Percentiles rank a stretch among this genome's conserved stretches.
These are phyloP conservation scores for Sorex araneus DNA, from an alignment of 2,113 vertebrate genomes.

Conservation along the genomic window DNA sequence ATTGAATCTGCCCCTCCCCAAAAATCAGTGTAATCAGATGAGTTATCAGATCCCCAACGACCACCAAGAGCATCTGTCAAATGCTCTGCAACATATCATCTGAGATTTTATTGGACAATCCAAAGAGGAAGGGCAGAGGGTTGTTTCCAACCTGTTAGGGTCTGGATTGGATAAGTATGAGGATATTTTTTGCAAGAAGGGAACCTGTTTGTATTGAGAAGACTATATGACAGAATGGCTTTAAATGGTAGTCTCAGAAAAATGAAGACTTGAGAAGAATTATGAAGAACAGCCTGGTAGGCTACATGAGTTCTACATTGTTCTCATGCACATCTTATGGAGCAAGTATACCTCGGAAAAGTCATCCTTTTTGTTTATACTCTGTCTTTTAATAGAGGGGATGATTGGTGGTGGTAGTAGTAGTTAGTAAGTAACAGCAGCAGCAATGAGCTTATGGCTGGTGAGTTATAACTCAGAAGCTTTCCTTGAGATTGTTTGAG, in stretches of 20 bases:
- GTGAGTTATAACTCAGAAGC: neutral
- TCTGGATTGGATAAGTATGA: neutral
- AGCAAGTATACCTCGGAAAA: neutral
- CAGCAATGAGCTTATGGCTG: neutral
- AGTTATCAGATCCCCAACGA: neutral
- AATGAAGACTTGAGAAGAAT: neutral
- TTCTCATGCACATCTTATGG: neutral
- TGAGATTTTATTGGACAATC: no score
- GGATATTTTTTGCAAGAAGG: neutral
- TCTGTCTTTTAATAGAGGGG: neutral
- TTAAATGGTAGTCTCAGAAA: neutral
- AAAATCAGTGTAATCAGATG: neutral
- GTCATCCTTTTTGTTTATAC: neutral
- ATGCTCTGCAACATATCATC: neutral
- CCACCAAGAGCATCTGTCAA: no score
- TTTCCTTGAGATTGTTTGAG: neutral
- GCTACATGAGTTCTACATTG: neutral
- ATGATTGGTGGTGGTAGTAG: no score
- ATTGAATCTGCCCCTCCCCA: neutral
- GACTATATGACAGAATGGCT: neutral
- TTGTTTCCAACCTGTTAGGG: no score
- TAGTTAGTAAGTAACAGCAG: no score
- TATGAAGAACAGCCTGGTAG: neutral
- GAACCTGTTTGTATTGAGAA: neutral
- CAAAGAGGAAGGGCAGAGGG: neutral